phyloP scores from a whole-genome alignment of 2,888 invertebrate genomes.

The Aelia acuminata region DNA sequence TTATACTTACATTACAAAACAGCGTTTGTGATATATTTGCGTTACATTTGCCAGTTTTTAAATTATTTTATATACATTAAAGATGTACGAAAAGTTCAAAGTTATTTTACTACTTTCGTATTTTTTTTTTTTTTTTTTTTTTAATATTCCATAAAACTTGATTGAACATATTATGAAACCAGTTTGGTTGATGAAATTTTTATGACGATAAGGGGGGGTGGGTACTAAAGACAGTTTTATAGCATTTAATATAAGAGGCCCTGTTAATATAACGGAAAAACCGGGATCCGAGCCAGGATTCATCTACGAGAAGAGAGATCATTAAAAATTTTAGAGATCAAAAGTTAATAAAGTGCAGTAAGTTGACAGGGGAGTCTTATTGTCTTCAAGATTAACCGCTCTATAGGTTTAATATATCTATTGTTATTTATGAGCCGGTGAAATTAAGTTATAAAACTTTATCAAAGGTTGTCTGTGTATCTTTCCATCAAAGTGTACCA shows the following conservation, averaged over 20 bases:
- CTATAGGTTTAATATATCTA: not conserved
- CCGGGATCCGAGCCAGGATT: not conserved
- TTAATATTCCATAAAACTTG: not conserved
- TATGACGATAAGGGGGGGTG: not conserved
- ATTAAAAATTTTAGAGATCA: conserved; percentile 11
- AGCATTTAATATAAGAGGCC: not conserved
- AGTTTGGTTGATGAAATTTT: not conserved
- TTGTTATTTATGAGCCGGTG: not conserved
- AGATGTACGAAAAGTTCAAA: too few species aligned
- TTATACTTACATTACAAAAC: too few species aligned
- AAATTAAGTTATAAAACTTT: not conserved
- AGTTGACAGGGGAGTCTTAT: not conserved
- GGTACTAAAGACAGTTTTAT: conserved; percentile 4
- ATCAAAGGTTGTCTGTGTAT: too few species aligned
- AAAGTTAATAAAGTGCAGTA: conserved; percentile 5
- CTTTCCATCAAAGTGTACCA: too few species aligned
- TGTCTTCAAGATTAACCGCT: not conserved
- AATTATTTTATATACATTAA: too few species aligned
- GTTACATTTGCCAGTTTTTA: too few species aligned
- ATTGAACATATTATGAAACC: conserved; percentile 6
- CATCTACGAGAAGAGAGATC: not conserved
- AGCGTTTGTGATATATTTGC: too few species aligned
- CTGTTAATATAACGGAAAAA: conserved; percentile 22
- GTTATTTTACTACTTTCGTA: not conserved
- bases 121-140: too few species aligned